These are phyloP conservation scores for Allygus modestus DNA, from an alignment of 2,888 invertebrate genomes.

Conservation along the genomic window DNA sequence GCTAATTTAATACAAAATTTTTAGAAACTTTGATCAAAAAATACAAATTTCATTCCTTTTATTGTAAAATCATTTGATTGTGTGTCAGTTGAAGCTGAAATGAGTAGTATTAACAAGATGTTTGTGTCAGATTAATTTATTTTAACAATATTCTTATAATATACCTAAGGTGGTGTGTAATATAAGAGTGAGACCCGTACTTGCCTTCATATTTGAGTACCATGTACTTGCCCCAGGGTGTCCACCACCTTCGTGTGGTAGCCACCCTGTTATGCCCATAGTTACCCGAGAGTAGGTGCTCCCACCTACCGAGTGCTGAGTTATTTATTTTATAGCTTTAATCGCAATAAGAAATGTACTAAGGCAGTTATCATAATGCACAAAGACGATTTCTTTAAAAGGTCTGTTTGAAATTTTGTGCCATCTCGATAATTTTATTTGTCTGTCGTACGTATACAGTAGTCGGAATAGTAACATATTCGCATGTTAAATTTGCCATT, in stretches of 20 bases:
- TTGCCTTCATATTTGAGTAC: constrained; percentile 49
- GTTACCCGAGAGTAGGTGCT: constrained; percentile 53
- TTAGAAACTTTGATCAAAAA: no score
- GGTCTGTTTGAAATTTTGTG: not conserved
- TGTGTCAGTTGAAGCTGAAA: no score
- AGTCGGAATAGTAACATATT: no score
- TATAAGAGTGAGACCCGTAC: constrained; percentile 34
- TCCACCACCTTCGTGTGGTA: not conserved
- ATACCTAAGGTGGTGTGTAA: constrained; percentile 34
- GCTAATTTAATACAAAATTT: no score
- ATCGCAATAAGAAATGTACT: not conserved
- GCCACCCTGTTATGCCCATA: constrained; percentile 32
- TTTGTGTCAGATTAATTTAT: constrained; percentile 33
- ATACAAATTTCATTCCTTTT: no score
- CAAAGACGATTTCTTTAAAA: not conserved
- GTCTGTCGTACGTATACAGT: no score
- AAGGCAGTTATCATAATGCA: not conserved
- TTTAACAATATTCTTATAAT: constrained; percentile 21
- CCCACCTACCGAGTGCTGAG: constrained; percentile 35
- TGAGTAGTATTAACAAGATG: not conserved
- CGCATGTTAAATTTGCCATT: no score
- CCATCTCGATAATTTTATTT: not conserved
- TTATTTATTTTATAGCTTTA: constrained; percentile 48
- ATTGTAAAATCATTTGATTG: no score
- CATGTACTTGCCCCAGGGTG: constrained; percentile 45